Evolutionary conservation across 1,140 invertebrate species (phyloP).

Genomic region (Probaryconus sp.): DNA sequence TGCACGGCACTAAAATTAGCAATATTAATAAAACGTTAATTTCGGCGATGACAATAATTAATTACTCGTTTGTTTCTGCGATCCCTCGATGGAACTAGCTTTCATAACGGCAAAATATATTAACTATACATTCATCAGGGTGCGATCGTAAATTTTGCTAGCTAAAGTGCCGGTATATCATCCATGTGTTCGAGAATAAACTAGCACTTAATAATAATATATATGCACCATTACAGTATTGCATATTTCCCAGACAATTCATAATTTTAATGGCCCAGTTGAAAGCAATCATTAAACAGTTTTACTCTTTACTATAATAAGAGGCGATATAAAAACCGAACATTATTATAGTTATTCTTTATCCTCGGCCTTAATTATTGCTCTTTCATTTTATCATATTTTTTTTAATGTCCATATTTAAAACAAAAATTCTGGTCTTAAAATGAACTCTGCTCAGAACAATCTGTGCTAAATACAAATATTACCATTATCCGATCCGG

Average conservation of each 20-base stretch:
- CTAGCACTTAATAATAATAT: slow-evolving; percentile 63
- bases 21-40: slow-evolving; percentile 59
- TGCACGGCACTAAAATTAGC: slow-evolving; percentile 24
- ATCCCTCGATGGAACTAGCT: slow-evolving; percentile 58
- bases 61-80: slow-evolving; percentile 60
- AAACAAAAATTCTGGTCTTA: no score
- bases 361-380: slow-evolving; percentile 11
- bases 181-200: slow-evolving; percentile 63
- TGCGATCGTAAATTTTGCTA: slow-evolving; percentile 61
- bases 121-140: slow-evolving; percentile 63
- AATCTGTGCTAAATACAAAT: no score
- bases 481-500: no score
- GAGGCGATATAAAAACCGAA: slow-evolving; percentile 10
- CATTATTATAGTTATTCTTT: background rate
- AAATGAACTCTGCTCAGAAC: no score
- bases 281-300: slow-evolving; percentile 50
- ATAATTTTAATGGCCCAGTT: slow-evolving; percentile 50
- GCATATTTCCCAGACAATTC: slow-evolving; percentile 57
- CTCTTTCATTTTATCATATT: no score
- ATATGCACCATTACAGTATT: slow-evolving; percentile 61
- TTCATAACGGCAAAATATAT: slow-evolving; percentile 56
- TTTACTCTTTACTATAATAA: slow-evolving; percentile 22
- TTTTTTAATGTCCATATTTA: no score
- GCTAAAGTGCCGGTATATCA: slow-evolving; percentile 64
- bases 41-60: slow-evolving; percentile 51